Percentiles rank a stretch among this genome's conserved stretches.
phyloP scores from a whole-genome alignment of 2,888 invertebrate genomes.

The Hirtodrosophila duncani region DNA sequence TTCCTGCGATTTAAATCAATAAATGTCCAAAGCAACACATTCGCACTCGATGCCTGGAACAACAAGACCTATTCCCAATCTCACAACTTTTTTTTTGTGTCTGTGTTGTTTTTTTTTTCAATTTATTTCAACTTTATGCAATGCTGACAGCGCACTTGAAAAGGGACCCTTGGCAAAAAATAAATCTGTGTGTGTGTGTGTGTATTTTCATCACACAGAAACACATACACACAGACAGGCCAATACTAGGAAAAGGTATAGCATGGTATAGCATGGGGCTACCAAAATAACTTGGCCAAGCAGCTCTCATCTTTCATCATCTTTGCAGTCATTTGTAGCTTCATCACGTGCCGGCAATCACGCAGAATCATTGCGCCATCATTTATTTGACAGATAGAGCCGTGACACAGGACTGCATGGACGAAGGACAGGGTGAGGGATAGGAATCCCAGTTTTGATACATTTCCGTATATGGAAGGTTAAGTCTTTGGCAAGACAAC shows the following conservation, averaged over 20 bases:
- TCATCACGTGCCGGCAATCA: slow-evolving; percentile 56
- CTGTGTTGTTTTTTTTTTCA: not conserved
- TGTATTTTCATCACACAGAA: too few species aligned
- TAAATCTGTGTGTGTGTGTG: too few species aligned
- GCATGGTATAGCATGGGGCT: not conserved
- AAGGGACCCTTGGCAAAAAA: slow-evolving; percentile 1
- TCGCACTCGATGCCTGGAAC: slow-evolving; percentile 9
- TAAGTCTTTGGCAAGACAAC: too few species aligned
- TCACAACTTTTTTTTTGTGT: too few species aligned
- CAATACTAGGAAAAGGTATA: not conserved
- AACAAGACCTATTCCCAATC: too few species aligned
- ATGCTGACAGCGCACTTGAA: slow-evolving; percentile 8
- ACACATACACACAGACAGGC: not conserved
- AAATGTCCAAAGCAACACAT: slow-evolving; percentile 29
- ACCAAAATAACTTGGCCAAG: too few species aligned
- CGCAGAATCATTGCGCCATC: slow-evolving; percentile 62
- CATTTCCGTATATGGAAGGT: too few species aligned
- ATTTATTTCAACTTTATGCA: not conserved
- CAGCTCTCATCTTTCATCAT: slow-evolving; percentile 1
- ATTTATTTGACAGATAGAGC: slow-evolving; percentile 53
- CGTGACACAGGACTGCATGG: too few species aligned
- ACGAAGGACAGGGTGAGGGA: too few species aligned
- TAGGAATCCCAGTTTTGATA: too few species aligned
- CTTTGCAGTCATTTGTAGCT: slow-evolving; percentile 40
- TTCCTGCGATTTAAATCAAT: slow-evolving; percentile 47